Evolutionary conservation across 2,888 invertebrate genomes (phyloP).

Genomic region (Agrilus mali): DNA sequence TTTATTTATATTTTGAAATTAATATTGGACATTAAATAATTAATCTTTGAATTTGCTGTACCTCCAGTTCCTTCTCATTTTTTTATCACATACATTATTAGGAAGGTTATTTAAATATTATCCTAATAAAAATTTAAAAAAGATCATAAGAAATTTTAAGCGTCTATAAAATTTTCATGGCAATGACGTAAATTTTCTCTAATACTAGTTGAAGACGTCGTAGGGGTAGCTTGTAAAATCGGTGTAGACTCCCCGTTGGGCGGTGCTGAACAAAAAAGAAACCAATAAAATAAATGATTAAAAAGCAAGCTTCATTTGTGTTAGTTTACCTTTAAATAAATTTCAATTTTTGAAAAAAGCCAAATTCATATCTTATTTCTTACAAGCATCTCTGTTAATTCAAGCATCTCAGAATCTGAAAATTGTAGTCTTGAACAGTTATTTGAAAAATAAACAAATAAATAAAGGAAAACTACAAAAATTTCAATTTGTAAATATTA

Average conservation of each 20-base stretch:
- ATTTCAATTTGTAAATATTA: no score
- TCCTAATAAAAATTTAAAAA: no score
- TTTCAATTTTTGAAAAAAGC: conserved; percentile 2
- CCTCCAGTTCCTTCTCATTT: no score
- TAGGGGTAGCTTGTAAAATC: conserved; percentile 16
- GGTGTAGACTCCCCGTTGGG: conserved; percentile 26
- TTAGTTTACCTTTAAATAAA: neutral
- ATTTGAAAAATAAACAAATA: neutral
- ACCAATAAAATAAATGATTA: neutral
- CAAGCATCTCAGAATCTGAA: neutral
- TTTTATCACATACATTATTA: no score
- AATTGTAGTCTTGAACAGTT: neutral
- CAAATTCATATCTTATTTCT: neutral
- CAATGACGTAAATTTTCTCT: neutral
- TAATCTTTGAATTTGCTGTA: no score
- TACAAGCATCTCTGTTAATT: neutral
- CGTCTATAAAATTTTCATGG: no score
- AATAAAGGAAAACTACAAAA: no score
- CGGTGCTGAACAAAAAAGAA: neutral
- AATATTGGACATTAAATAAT: no score
- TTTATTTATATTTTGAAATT: no score
- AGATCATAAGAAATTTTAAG: no score
- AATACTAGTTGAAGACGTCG: conserved; percentile 2
- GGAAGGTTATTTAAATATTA: no score
- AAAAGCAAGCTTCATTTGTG: neutral